These are phyloP conservation scores for Ophion costatus DNA, from an alignment of 2,888 invertebrate species.

Conservation along the genomic window DNA sequence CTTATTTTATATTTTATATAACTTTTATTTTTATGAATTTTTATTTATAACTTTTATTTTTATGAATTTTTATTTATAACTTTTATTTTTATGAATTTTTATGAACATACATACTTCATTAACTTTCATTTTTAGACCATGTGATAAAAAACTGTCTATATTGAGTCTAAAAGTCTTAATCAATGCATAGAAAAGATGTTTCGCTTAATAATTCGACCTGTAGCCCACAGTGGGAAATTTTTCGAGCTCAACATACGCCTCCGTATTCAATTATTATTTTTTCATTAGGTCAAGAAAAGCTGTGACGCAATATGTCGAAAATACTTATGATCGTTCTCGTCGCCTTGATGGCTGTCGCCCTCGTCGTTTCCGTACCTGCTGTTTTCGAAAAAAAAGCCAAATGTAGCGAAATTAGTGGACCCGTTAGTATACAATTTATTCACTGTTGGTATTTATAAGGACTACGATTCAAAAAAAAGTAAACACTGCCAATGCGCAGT, in stretches of 20 bases:
- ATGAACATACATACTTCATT: too few relatives aligned
- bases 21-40: too few relatives aligned
- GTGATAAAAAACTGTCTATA: too few relatives aligned
- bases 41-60: too few relatives aligned
- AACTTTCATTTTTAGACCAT: too few relatives aligned
- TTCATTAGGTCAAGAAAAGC: background rate
- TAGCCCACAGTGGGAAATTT: too few relatives aligned
- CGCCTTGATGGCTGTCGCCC: conserved; percentile 69
- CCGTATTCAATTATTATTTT: background rate
- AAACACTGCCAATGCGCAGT: background rate
- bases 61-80: too few relatives aligned
- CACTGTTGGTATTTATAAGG: background rate
- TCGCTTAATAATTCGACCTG: too few relatives aligned
- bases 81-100: too few relatives aligned
- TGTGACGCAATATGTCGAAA: conserved; percentile 72
- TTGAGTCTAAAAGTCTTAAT: too few relatives aligned
- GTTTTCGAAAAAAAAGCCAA: background rate
- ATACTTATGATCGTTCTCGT: conserved; percentile 69
- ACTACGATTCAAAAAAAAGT: background rate
- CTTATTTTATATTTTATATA: too few relatives aligned
- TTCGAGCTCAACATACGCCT: background rate
- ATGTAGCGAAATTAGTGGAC: background rate
- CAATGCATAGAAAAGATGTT: too few relatives aligned
- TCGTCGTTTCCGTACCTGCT: conserved; percentile 69
- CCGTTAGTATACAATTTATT: conserved; percentile 10